These are phyloP conservation scores for Alligator mississippiensis DNA, from an alignment of 2,113 vertebrate species.

Conservation along the genomic window DNA sequence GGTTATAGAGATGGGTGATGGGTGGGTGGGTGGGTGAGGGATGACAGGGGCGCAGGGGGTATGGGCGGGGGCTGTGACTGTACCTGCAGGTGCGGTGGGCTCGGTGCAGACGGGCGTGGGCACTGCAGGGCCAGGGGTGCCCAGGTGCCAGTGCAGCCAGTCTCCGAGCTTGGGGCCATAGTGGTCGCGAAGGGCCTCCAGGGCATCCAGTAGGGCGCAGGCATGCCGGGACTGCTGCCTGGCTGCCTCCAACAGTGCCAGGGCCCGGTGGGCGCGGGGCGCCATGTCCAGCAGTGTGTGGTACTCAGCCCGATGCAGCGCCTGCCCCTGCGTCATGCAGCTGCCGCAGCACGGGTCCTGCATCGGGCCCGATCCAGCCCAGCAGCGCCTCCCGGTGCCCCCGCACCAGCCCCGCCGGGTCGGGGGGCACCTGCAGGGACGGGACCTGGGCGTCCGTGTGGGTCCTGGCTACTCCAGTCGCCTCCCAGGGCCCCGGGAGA, in stretches of 20 bases:
- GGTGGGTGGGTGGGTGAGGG: too few species aligned
- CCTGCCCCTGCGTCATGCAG: conserved; percentile 60
- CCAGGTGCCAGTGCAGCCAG: conserved; percentile 55
- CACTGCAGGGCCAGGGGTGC: neutral
- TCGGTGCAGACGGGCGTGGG: neutral
- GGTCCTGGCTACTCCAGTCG: neutral
- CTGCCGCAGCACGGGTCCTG: conserved; percentile 70
- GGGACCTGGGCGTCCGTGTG: neutral
- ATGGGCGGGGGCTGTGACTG: too few species aligned
- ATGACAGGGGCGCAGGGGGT: too few species aligned
- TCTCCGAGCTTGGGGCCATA: conserved; percentile 70
- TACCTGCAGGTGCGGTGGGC: neutral
- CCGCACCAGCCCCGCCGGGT: conserved; percentile 41
- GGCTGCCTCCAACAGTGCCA: conserved; percentile 63
- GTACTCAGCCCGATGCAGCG: conserved; percentile 72
- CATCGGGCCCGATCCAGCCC: conserved; percentile 68
- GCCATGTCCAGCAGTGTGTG: conserved; percentile 69
- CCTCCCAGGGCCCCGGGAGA: too few species aligned
- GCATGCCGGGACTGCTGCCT: conserved; percentile 49
- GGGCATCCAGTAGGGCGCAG: conserved; percentile 64
- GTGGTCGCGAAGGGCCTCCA: conserved; percentile 71
- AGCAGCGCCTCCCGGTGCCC: conserved; percentile 60
- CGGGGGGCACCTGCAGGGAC: neutral
- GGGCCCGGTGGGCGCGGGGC: conserved; percentile 62
- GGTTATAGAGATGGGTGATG: too few species aligned